Conservation (phyloP, 2,797 vertebrate genomes). For the Onychomys leucogaster region DNA sequence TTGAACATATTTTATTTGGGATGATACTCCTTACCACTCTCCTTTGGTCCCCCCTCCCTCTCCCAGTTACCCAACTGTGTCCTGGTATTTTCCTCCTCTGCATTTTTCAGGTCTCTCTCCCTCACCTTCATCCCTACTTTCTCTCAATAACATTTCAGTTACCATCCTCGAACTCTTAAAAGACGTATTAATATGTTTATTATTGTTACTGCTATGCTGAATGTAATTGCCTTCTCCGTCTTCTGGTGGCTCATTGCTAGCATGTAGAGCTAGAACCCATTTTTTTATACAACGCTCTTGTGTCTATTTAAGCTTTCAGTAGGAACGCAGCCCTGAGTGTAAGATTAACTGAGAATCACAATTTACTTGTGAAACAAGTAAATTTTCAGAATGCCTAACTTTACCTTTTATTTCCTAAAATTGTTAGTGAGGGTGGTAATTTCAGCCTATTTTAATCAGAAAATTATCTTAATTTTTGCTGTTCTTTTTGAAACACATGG, state of each 20-base stretch:
- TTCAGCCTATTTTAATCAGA: neutral
- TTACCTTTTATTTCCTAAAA: neutral
- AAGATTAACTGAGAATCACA: neutral
- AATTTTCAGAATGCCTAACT: neutral
- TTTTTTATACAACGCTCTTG: neutral
- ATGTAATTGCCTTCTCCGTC: neutral
- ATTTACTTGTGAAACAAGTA: neutral
- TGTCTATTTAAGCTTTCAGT: neutral
- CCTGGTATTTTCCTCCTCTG: neutral
- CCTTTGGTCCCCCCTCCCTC: neutral
- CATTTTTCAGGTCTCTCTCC: neutral
- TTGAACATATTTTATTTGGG: too few species aligned
- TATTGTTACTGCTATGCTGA: neutral
- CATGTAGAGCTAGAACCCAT: neutral
- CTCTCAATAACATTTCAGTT: neutral
- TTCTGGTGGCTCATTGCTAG: neutral
- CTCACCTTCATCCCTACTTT: neutral
- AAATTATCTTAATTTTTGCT: neutral
- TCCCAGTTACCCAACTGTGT: too few species aligned
- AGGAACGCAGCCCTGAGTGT: neutral
- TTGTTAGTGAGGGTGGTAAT: neutral
- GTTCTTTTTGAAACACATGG: constrained; percentile 2
- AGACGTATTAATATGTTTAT: neutral
- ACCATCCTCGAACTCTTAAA: neutral
- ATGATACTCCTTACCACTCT: too few species aligned